Percentiles rank a stretch among this genome's conserved stretches.
Conservation (phyloP, 2,113 vertebrate species). For the Tetrax tetrax region DNA sequence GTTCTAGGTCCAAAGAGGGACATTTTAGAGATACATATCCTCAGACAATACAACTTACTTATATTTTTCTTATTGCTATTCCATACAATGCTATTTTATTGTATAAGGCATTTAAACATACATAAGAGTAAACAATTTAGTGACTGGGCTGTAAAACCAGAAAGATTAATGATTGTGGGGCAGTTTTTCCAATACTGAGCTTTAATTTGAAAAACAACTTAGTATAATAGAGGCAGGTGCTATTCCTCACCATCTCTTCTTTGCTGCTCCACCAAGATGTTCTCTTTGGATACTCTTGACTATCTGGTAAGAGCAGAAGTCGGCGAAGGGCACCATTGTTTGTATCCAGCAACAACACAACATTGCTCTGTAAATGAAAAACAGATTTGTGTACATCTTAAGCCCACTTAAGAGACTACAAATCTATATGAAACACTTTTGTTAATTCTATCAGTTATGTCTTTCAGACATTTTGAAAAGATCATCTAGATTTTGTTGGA, state of each 20-base stretch:
- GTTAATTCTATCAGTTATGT: neutral
- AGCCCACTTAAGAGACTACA: neutral
- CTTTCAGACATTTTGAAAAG: neutral
- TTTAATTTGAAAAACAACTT: neutral
- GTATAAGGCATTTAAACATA: neutral
- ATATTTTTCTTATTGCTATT: neutral
- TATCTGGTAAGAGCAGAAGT: constrained; percentile 77
- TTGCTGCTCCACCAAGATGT: constrained; percentile 87
- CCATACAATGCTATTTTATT: neutral
- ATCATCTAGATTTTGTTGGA: neutral
- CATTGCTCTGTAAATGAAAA: constrained; percentile 82
- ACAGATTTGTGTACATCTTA: neutral
- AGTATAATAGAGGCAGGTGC: neutral
- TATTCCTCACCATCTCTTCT: constrained; percentile 78
- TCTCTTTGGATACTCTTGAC: constrained; percentile 68
- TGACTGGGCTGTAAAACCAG: neutral
- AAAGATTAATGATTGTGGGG: neutral
- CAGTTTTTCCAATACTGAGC: neutral
- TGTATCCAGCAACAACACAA: constrained; percentile 87
- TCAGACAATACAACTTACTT: neutral
- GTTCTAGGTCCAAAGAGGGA: neutral
- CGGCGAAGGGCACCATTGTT: constrained; percentile 78
- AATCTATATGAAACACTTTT: neutral
- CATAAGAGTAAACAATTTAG: neutral
- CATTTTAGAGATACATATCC: neutral